phyloP scores from a whole-genome alignment of 35 echinoderm and acorn worm genomes.

The Ophiothrix spiculata region DNA sequence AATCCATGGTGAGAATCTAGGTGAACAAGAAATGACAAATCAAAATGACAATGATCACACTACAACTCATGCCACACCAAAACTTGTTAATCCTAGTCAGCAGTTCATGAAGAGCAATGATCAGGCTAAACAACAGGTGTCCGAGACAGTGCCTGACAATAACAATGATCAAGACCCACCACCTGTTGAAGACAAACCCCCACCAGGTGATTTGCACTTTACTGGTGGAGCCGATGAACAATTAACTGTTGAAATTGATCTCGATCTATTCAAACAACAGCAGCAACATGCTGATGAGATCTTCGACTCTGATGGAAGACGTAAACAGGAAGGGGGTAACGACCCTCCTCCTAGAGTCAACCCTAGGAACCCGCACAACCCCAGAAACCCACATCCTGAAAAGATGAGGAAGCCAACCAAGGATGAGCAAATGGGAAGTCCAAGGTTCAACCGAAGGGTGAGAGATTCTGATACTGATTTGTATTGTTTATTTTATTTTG shows the following conservation, averaged over 20 bases:
- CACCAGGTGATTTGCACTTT: not conserved
- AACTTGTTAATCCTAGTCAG: not conserved
- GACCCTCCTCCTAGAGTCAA: not conserved
- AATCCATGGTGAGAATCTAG: no score
- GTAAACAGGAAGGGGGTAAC: not conserved
- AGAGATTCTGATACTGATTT: no score
- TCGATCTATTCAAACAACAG: not conserved
- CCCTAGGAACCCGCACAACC: not conserved
- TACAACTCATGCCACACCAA: not conserved
- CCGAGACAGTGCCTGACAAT: not conserved
- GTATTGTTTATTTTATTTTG: no score
- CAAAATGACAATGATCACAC: not conserved
- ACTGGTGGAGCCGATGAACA: not conserved
- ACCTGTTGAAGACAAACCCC: not conserved
- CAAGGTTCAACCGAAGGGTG: not conserved
- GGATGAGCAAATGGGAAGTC: no score
- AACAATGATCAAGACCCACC: not conserved
- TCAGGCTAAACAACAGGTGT: not conserved
- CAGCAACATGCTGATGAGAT: not conserved
- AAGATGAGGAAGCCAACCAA: not conserved
- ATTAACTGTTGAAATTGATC: constrained; percentile 4
- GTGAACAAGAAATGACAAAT: no score
- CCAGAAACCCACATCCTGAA: not conserved
- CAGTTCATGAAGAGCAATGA: not conserved
- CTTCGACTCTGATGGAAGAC: no score